phyloP scores from a whole-genome alignment of 2,113 vertebrate genomes.

The Butorides virescens region DNA sequence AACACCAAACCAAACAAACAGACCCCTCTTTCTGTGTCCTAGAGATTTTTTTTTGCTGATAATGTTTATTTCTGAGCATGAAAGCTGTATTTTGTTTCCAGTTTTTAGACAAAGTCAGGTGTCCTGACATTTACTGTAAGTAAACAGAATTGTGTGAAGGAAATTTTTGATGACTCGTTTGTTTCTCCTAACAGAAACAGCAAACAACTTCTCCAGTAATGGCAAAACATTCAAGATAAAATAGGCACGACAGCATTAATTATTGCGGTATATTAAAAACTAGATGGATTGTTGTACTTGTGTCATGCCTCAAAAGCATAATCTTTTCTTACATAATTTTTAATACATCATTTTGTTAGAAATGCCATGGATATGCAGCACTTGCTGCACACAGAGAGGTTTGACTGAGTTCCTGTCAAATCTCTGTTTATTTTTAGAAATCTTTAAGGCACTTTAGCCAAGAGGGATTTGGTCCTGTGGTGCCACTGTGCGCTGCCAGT shows the following conservation, averaged over 20 bases:
- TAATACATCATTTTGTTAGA: background rate
- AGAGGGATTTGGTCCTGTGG: background rate
- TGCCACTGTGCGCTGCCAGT: background rate
- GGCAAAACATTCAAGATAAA: background rate
- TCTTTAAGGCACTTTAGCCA: background rate
- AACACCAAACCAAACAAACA: no score
- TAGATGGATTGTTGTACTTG: background rate
- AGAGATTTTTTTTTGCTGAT: background rate
- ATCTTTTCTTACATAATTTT: background rate
- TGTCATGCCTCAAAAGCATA: background rate
- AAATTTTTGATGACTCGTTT: background rate
- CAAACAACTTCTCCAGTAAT: background rate
- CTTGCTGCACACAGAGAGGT: background rate
- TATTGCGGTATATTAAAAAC: background rate
- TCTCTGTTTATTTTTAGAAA: slow-evolving; percentile 37
- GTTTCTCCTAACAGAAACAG: background rate
- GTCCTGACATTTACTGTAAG: background rate
- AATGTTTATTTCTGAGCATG: background rate
- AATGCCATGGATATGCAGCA: background rate
- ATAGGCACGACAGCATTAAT: background rate
- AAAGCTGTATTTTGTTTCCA: background rate
- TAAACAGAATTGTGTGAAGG: background rate
- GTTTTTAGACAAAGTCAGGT: background rate
- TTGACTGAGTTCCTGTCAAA: slow-evolving; percentile 16
- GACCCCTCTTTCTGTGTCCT: background rate